These are phyloP conservation scores for Fukomys damarensis DNA, from an alignment of 2,113 vertebrate species.

Conservation along the genomic window DNA sequence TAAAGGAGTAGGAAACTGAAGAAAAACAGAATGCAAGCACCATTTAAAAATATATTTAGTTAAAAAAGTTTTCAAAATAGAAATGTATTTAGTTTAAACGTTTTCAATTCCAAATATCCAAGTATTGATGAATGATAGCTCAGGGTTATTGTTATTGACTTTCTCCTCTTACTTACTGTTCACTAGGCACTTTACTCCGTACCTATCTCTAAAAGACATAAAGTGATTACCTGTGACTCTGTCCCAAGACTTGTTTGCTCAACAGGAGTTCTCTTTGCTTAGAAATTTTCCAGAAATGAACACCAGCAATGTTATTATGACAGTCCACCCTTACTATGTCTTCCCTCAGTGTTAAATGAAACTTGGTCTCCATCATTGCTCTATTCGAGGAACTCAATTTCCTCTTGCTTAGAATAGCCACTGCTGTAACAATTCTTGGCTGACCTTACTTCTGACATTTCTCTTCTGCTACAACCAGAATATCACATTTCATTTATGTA, in stretches of 20 bases:
- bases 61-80: neutral
- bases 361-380: neutral
- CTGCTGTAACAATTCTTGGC: neutral
- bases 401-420: neutral
- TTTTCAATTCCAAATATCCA: slow-evolving; percentile 36
- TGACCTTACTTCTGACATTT: neutral
- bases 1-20: slow-evolving; percentile 40
- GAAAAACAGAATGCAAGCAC: slow-evolving; percentile 25
- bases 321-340: neutral
- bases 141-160: neutral
- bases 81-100: neutral
- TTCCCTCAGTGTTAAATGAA: slow-evolving; percentile 9
- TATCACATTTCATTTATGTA: neutral
- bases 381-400: slow-evolving; percentile 30
- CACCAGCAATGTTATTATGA: neutral
- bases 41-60: neutral
- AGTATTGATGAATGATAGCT: neutral
- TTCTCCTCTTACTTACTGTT: neutral
- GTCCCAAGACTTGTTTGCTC: neutral
- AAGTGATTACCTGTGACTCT: neutral
- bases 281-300: slow-evolving; percentile 51
- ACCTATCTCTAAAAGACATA: neutral
- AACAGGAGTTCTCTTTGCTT: neutral
- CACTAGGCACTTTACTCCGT: neutral
- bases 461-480: neutral